phyloP scores from a whole-genome alignment of 2,797 vertebrate genomes.

The Pipistrellus pipistrellus region DNA sequence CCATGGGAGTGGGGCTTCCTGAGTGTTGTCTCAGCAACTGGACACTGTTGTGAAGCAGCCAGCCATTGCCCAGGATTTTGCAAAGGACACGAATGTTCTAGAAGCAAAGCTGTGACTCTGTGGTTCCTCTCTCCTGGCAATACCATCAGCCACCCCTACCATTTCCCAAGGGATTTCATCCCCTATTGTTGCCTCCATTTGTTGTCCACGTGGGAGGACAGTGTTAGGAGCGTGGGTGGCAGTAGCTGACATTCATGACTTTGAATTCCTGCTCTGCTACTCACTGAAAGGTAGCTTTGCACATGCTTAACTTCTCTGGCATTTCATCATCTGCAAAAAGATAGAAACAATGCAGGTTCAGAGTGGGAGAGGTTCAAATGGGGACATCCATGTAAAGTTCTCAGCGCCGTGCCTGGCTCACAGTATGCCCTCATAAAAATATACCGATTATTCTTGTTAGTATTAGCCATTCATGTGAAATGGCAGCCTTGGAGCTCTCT shows the following conservation, averaged over 20 bases:
- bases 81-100: background rate
- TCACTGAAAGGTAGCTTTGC: background rate
- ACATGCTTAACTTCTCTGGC: background rate
- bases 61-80: background rate
- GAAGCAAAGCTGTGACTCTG: slow-evolving; percentile 12
- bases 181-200: background rate
- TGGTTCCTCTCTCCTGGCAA: slow-evolving; percentile 34
- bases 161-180: background rate
- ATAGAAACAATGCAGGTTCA: background rate
- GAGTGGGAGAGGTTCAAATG: background rate
- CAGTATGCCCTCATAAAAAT: background rate
- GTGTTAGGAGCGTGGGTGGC: background rate
- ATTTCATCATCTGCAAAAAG: slow-evolving; percentile 17
- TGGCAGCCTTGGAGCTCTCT: background rate
- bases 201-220: background rate
- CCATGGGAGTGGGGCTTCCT: background rate
- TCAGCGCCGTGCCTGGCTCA: background rate
- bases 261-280: background rate
- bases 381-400: background rate
- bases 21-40: background rate
- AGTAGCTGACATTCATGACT: background rate
- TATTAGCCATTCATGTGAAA: background rate
- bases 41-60: background rate
- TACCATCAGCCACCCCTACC: background rate
- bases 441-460: background rate